Evolutionary conservation across 2,113 vertebrate genomes (phyloP).

Genomic region (Helogale parvula): DNA sequence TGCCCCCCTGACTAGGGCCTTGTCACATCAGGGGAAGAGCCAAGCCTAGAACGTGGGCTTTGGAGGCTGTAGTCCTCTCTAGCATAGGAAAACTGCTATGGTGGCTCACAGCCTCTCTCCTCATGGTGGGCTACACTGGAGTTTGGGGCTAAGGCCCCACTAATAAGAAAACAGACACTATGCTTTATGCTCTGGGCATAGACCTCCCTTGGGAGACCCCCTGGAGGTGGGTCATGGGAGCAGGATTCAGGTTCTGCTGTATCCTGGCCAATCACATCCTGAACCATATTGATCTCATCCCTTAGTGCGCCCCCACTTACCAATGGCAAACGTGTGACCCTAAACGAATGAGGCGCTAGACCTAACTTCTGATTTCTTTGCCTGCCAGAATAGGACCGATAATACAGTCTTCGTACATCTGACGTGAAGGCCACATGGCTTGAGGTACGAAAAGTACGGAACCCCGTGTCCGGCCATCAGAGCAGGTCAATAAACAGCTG

Average conservation of each 20-base stretch:
- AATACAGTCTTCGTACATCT: slow-evolving; percentile 1
- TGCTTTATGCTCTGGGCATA: neutral
- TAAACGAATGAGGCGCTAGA: neutral
- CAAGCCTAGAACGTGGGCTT: neutral
- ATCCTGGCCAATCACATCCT: neutral
- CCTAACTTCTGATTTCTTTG: slow-evolving; percentile 3
- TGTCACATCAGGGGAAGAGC: neutral
- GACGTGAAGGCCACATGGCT: slow-evolving; percentile 48
- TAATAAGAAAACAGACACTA: neutral
- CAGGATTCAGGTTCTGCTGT: neutral
- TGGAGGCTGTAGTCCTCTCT: neutral
- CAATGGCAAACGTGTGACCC: neutral
- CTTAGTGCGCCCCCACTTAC: neutral
- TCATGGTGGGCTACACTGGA: neutral
- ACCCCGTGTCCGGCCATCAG: neutral
- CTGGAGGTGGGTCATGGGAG: neutral
- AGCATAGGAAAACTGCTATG: neutral
- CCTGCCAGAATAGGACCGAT: neutral
- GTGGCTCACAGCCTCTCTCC: neutral
- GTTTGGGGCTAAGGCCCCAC: neutral
- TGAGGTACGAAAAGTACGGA: slow-evolving; percentile 16
- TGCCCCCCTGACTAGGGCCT: neutral
- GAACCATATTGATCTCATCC: neutral
- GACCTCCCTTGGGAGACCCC: neutral
- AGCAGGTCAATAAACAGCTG: neutral